Evolutionary conservation across 2,797 vertebrate genomes (phyloP).

Genomic region (Enteromius argenteus): DNA sequence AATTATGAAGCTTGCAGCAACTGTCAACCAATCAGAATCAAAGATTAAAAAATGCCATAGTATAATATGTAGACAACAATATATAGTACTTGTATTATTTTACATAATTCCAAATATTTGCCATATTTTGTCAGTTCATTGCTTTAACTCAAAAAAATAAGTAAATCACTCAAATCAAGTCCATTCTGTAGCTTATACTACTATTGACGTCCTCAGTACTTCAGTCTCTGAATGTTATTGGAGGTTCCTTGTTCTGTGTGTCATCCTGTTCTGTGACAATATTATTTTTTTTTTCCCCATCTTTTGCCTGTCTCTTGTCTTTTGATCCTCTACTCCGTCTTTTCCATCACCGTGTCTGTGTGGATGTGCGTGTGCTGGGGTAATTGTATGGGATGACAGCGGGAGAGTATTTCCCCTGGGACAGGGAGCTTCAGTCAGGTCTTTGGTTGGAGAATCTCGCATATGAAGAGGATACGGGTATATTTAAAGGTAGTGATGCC

Average conservation of each 20-base stretch:
- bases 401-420: slow-evolving; percentile 95
- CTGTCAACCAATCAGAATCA: not conserved
- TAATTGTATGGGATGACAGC: slow-evolving; percentile 81
- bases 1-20: not conserved
- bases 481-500: slow-evolving; percentile 89
- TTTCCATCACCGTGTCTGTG: slow-evolving; percentile 35
- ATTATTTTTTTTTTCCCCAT: slow-evolving; percentile 53
- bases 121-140: not conserved
- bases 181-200: not conserved
- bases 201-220: not conserved
- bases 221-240: slow-evolving; percentile 2
- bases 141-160: not conserved
- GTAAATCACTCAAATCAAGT: not conserved
- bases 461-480: slow-evolving; percentile 91
- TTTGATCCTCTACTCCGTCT: slow-evolving; percentile 57
- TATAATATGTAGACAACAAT: not conserved
- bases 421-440: slow-evolving; percentile 90
- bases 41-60: not conserved
- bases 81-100: not conserved
- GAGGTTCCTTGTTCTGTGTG: slow-evolving; percentile 23
- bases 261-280: slow-evolving; percentile 45
- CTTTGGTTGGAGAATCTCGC: slow-evolving; percentile 88
- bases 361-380: slow-evolving; percentile 44
- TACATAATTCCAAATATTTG: not conserved
- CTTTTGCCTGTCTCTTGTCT: slow-evolving; percentile 59